phyloP scores from a whole-genome alignment of 2,888 invertebrate species.

The Chironomus tentans region DNA sequence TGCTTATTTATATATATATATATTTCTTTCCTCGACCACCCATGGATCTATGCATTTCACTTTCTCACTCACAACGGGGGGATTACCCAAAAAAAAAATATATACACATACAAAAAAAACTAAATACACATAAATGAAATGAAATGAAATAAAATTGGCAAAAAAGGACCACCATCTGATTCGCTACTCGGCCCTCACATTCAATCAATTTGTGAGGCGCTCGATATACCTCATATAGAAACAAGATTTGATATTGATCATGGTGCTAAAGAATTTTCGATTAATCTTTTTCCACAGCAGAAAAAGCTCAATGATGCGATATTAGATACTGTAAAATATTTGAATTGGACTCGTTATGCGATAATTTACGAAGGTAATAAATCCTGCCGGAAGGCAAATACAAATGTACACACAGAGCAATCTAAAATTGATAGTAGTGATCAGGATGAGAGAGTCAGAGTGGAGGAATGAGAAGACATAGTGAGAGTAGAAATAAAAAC shows the following conservation, averaged over 20 bases:
- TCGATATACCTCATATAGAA: conserved; percentile 86
- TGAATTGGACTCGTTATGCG: conserved; percentile 79
- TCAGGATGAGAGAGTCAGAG: too few species aligned
- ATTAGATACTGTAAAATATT: conserved; percentile 73
- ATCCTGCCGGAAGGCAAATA: not conserved
- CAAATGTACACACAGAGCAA: not conserved
- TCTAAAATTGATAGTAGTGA: too few species aligned
- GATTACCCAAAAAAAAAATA: not conserved
- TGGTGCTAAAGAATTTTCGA: conserved; percentile 57
- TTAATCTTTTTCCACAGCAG: conserved; percentile 82
- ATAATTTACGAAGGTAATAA: conserved; percentile 76
- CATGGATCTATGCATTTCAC: not conserved
- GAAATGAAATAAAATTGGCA: not conserved
- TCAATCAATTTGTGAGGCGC: conserved; percentile 77
- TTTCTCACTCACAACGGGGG: not conserved
- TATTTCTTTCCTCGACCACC: not conserved
- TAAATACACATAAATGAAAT: not conserved
- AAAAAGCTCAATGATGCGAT: conserved; percentile 73
- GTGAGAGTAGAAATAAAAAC: not conserved
- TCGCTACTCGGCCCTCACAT: conserved; percentile 73
- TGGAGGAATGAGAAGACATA: not conserved
- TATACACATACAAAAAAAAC: not conserved
- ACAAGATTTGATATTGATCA: conserved; percentile 60
- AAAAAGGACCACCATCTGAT: conserved; percentile 53
- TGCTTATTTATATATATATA: too few species aligned